Percentiles rank a stretch among this genome's conserved stretches.
Evolutionary conservation across 2,113 vertebrate genomes (phyloP).

Genomic region (Epinephelus cyanopodus): DNA sequence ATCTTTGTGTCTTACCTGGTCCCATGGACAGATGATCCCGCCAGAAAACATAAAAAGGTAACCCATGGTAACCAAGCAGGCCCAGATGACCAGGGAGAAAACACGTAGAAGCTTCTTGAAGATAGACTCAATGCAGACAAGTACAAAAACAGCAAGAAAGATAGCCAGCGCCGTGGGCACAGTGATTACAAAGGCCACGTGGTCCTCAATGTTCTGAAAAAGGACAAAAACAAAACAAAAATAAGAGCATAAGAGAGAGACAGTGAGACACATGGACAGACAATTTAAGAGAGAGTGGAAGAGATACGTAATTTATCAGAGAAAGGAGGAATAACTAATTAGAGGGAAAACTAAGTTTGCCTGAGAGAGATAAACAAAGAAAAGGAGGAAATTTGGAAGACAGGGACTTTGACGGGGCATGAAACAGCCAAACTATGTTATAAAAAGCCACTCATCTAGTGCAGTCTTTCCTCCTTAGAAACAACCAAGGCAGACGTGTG

Average conservation of each 20-base stretch:
- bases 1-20: conserved; percentile 90
- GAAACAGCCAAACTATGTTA: not conserved
- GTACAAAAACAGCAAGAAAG: conserved; percentile 96
- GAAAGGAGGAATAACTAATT: not conserved
- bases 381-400: conserved; percentile 11
- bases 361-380: not conserved
- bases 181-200: conserved; percentile 96
- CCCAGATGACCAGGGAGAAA: conserved; percentile 96
- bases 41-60: conserved; percentile 99
- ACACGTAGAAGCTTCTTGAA: conserved; percentile 96
- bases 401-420: not conserved
- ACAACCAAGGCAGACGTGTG: conserved; percentile 5
- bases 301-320: not conserved
- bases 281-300: not conserved
- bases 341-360: not conserved
- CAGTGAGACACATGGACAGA: not conserved
- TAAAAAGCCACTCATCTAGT: conserved; percentile 2
- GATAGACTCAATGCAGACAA: conserved; percentile 95
- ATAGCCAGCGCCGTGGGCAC: conserved; percentile 96
- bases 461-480: conserved; percentile 4
- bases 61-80: conserved; percentile 95
- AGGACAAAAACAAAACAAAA: conserved; percentile 41
- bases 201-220: conserved; percentile 93
- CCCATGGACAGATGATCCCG: conserved; percentile 96
- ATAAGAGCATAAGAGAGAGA: not conserved